Evolutionary conservation across 2,113 vertebrate genomes (phyloP), one percentile per base, ranked within the genome.

Genomic region (Otus sunia): DNA sequence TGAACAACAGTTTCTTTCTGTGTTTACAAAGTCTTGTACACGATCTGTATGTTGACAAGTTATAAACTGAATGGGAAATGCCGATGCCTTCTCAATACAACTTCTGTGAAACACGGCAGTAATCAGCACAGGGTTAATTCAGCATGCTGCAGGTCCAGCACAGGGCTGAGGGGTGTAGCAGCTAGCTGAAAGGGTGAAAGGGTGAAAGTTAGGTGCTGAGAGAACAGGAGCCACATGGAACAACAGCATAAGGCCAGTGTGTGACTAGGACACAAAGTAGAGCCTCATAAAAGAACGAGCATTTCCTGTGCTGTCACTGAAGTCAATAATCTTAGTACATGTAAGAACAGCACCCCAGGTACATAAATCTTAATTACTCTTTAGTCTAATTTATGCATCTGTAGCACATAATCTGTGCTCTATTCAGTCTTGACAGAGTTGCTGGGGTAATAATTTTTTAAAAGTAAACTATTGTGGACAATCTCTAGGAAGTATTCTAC

Each of bases 1-100:
- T 66, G 86, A 95, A 91, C 80, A 89, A 87, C 91, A 71, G 58
- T 92, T 83, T 62, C 86, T 91, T 92, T 96, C 89, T 52, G 73
- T 95, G 86, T 96, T 97, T 97, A 96, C 84, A 32, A 79, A 94
- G 91, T 29, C 55, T 77, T 45, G 56, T 71, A 76, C 77, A 32
- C 0, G 41, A 82, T 79, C 89, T 92, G 84, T 82, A 76, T 55
- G 87, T 76, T 79, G 77, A 87, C 74, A 63, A 91, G 82, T 56
- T 75, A 56, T 32, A 72, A 93, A 78, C 62, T 6, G 58, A 62
- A 63, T 9, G 50, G 45, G 64, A 88, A 82, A 85, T 4, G 16
- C 39, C 67, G 49, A 56, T n/a, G 39, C 32, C 37, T 91, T 72
- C 74, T 85, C 63, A 64, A 3, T 0, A 15, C 4, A 8, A 32